Conservation (phyloP, 2,113 vertebrate genomes). For the Triplophysa tibetana region DNA sequence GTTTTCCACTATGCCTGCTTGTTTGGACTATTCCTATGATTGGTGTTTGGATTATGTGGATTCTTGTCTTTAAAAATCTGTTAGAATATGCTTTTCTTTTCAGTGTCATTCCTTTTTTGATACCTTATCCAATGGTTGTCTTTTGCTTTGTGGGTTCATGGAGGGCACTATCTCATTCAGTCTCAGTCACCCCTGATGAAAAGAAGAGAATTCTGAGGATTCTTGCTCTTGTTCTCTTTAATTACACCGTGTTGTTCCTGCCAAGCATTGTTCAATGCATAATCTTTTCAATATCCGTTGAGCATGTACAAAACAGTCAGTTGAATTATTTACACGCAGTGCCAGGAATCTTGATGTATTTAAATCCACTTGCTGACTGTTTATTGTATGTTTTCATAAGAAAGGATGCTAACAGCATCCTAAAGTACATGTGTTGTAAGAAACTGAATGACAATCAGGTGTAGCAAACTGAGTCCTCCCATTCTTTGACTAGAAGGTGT, state of each 20-base stretch:
- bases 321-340: neutral
- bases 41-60: neutral
- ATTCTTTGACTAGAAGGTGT: neutral
- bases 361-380: conserved; percentile 42
- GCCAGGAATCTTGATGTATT: conserved; percentile 13
- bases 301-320: neutral
- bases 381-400: conserved; percentile 46
- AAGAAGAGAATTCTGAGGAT: conserved; percentile 40
- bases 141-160: conserved; percentile 30
- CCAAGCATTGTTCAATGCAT: neutral
- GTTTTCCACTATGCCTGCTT: neutral
- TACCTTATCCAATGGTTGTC: conserved; percentile 38
- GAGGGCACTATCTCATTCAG: conserved; percentile 25
- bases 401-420: conserved; percentile 4
- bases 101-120: neutral
- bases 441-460: neutral
- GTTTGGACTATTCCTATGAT: conserved; percentile 17
- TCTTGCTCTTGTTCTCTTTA: conserved; percentile 40
- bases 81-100: neutral
- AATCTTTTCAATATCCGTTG: neutral
- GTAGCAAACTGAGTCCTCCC: neutral
- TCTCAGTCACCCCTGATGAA: conserved; percentile 21
- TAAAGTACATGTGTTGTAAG: conserved; percentile 8
- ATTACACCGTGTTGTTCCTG: conserved; percentile 36
- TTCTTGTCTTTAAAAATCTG: neutral